A percentile compares a stretch with the other conserved stretches of the same genome.
Conservation (phyloP, 2,113 vertebrate genomes). For the Zapornia atra region DNA sequence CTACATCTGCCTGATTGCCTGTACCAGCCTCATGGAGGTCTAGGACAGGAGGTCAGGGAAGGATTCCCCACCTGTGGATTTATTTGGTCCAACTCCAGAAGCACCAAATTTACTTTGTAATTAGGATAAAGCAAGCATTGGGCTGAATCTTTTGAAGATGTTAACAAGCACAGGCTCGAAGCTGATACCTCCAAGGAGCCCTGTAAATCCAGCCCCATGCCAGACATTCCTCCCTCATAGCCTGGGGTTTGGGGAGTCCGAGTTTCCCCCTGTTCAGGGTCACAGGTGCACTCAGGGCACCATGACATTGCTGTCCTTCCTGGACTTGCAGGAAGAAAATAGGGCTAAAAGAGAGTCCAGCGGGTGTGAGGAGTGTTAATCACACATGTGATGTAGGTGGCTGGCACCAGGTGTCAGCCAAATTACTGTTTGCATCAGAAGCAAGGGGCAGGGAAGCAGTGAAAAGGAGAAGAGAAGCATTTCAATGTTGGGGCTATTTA, state of each 20-base stretch:
- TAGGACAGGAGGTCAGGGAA: background rate
- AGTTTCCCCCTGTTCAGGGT: background rate
- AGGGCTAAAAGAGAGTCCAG: background rate
- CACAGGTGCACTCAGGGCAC: accelerated
- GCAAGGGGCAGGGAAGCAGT: background rate
- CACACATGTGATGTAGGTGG: background rate
- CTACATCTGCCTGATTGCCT: background rate
- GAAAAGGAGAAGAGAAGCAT: background rate
- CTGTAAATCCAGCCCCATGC: background rate
- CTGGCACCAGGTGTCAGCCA: background rate
- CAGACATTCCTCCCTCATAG: background rate
- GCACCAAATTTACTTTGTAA: background rate
- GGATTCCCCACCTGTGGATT: accelerated
- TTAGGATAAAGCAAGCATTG: background rate
- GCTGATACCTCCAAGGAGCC: no score
- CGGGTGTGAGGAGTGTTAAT: background rate
- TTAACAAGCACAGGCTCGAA: background rate
- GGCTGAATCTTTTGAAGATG: background rate
- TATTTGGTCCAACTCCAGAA: accelerated
- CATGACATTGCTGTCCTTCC: accelerated
- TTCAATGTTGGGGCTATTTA: background rate
- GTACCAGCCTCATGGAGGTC: background rate
- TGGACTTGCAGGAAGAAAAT: background rate
- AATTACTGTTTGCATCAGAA: background rate
- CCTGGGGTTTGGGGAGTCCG: background rate